Evolutionary conservation across 1,140 invertebrate genomes (phyloP).

Genomic region (Galendromus occidentalis): DNA sequence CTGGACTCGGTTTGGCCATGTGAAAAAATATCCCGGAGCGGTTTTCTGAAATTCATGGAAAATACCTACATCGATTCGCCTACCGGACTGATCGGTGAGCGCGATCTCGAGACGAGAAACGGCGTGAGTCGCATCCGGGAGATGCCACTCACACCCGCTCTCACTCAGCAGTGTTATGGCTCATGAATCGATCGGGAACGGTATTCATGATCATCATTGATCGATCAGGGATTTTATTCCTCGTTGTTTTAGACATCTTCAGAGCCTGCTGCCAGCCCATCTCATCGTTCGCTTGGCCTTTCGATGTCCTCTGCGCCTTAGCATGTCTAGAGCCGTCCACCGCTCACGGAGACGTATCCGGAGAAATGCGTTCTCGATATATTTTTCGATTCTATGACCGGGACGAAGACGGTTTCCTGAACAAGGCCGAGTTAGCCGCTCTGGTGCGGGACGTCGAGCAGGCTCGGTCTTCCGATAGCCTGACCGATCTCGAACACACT

Average conservation of each 20-base stretch:
- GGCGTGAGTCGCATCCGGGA: too few relatives aligned
- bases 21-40: background rate
- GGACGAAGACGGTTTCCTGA: constrained; percentile 26
- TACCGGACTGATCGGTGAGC: too few relatives aligned
- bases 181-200: too few relatives aligned
- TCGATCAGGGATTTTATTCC: too few relatives aligned
- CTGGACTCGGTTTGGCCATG: background rate
- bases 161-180: too few relatives aligned
- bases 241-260: background rate
- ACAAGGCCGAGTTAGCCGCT: background rate
- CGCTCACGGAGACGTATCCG: constrained; percentile 35
- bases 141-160: too few relatives aligned
- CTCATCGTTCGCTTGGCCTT: constrained; percentile 20
- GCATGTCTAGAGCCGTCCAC: constrained; percentile 35
- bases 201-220: too few relatives aligned
- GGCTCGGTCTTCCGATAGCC: background rate
- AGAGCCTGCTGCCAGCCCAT: background rate
- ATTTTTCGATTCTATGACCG: constrained; percentile 26
- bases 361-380: constrained; percentile 31
- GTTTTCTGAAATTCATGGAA: background rate
- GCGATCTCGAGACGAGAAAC: too few relatives aligned
- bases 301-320: constrained; percentile 33
- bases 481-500: background rate
- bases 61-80: background rate
- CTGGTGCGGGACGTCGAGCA: background rate